Conservation (phyloP, 2,888 invertebrate species). For the Philhelius pedissequus region DNA sequence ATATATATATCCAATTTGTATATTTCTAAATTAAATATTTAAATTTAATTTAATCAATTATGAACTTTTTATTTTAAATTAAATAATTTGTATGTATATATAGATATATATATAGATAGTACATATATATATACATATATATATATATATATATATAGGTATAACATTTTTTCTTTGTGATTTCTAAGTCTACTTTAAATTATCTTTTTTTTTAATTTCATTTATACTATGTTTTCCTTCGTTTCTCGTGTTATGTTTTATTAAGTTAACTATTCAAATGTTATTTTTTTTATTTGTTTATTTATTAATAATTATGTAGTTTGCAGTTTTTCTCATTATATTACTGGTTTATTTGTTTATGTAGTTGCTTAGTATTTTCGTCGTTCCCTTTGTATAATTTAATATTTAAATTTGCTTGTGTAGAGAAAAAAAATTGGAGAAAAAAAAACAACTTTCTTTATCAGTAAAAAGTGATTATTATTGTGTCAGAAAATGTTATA, state of each 20-base stretch:
- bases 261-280: slow-evolving; percentile 54
- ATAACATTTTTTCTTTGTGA: slow-evolving; percentile 78
- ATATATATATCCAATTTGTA: slow-evolving; percentile 63
- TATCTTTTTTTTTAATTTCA: slow-evolving; percentile 37
- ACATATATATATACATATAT: slow-evolving; percentile 70
- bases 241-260: slow-evolving; percentile 8
- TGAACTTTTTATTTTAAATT: slow-evolving; percentile 46
- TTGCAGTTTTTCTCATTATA: slow-evolving; percentile 22
- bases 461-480: not conserved
- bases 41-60: slow-evolving; percentile 59
- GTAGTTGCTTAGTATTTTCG: slow-evolving; percentile 28
- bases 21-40: slow-evolving; percentile 67
- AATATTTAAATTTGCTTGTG: slow-evolving; percentile 32
- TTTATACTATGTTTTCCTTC: slow-evolving; percentile 54
- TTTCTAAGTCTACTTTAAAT: slow-evolving; percentile 70
- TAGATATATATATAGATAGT: slow-evolving; percentile 58
- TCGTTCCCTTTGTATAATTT: slow-evolving; percentile 1
- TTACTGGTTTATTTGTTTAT: too few species aligned
- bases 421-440: slow-evolving; percentile 6
- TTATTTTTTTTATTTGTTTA: slow-evolving; percentile 33
- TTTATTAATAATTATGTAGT: slow-evolving; percentile 34
- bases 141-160: slow-evolving; percentile 68
- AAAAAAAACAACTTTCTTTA: not conserved
- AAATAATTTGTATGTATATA: slow-evolving; percentile 64
- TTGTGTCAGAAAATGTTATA: not conserved